Percentiles rank a stretch among this genome's conserved stretches.
phyloP scores from a whole-genome alignment of 2,888 invertebrate genomes.

The Drosophila aldrichi region DNA sequence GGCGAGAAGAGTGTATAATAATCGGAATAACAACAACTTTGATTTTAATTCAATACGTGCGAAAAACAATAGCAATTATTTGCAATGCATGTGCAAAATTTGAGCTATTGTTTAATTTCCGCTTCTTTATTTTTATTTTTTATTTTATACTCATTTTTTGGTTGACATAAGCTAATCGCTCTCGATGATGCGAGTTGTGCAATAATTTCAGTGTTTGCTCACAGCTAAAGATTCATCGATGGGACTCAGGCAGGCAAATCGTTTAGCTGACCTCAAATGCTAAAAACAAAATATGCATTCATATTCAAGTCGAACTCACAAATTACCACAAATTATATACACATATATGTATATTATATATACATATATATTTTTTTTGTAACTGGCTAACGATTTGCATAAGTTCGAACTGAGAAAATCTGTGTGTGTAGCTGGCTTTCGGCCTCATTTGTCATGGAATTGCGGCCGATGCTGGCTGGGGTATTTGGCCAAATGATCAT shows the following conservation, averaged over 20 bases:
- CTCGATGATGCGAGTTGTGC: constrained; percentile 20
- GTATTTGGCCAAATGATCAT: constrained; percentile 45
- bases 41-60: neutral
- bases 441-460: constrained; percentile 52
- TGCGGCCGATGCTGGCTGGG: constrained; percentile 36
- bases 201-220: constrained; percentile 9
- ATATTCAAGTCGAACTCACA: constrained; percentile 14
- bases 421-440: constrained; percentile 30
- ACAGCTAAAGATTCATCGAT: constrained; percentile 11
- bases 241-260: constrained; percentile 21
- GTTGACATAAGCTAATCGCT: constrained; percentile 29
- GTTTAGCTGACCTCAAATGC: constrained; percentile 47
- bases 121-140: constrained; percentile 2
- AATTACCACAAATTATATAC: constrained; percentile 40
- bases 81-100: constrained; percentile 39
- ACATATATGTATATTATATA: neutral
- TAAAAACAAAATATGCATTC: constrained; percentile 26
- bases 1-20: neutral
- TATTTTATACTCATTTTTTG: neutral
- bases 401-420: constrained; percentile 38
- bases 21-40: neutral
- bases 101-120: constrained; percentile 39
- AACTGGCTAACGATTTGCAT: constrained; percentile 52
- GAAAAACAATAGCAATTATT: constrained; percentile 29
- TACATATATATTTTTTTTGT: neutral